phyloP scores from a whole-genome alignment of 2,888 invertebrate species.

The Lycophotia porphyrea region DNA sequence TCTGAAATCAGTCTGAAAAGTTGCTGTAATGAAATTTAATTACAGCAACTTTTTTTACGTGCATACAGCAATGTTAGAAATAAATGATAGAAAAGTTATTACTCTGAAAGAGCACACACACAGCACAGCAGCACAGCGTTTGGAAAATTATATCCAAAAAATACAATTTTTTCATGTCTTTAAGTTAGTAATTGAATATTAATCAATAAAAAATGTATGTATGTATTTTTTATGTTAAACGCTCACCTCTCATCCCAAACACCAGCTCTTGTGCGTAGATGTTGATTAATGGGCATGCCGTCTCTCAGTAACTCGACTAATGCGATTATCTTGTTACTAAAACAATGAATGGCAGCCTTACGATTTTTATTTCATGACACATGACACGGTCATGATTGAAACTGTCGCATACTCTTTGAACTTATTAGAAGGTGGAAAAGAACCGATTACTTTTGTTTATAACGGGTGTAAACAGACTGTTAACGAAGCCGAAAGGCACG shows the following conservation, averaged over 20 bases:
- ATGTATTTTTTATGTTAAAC: neutral
- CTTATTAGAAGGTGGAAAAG: neutral
- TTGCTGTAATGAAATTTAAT: no score
- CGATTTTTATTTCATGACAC: constrained; percentile 73
- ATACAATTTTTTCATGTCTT: no score
- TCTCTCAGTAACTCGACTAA: constrained; percentile 81
- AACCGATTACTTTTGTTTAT: neutral
- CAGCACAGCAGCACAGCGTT: no score
- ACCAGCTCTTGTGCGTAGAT: constrained; percentile 72
- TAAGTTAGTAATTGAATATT: no score
- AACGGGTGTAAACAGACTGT: no score
- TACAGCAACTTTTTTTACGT: no score
- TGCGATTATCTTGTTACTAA: constrained; percentile 87
- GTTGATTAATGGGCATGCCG: constrained; percentile 81
- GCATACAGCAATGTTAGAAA: no score
- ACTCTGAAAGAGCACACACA: no score
- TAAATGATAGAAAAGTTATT: no score
- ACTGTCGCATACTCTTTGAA: constrained; percentile 4
- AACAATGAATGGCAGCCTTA: constrained; percentile 75
- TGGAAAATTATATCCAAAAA: no score
- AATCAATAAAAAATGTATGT: neutral
- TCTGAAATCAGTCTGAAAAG: no score
- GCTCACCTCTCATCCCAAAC: constrained; percentile 56
- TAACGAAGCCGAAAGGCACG: no score
- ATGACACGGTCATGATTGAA: constrained; percentile 14